Percentiles rank a stretch among this genome's conserved stretches.
phyloP scores from a whole-genome alignment of 2,888 invertebrate species.

The Hirtodrosophila duncani region DNA sequence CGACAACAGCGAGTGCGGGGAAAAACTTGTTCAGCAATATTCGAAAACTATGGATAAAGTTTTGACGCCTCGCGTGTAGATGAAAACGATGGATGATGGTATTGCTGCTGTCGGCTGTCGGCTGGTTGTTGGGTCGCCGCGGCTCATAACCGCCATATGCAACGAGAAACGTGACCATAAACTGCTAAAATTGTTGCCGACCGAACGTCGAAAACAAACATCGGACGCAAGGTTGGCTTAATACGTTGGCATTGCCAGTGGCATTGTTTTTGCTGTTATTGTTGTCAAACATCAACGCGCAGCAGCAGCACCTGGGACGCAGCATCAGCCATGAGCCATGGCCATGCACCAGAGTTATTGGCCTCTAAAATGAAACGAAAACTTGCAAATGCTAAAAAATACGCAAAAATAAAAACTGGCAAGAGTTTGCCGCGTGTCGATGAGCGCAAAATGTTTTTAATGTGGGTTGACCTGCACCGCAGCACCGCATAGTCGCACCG shows the following conservation, averaged over 20 bases:
- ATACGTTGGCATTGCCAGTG: slow-evolving; percentile 32
- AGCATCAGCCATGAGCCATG: slow-evolving; percentile 44
- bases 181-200: slow-evolving; percentile 44
- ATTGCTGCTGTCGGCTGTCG: too few relatives aligned
- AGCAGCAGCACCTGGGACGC: slow-evolving; percentile 26
- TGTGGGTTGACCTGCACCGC: slow-evolving; percentile 41
- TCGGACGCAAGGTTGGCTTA: slow-evolving; percentile 36
- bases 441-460: slow-evolving; percentile 64
- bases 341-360: slow-evolving; percentile 69
- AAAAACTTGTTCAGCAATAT: background rate
- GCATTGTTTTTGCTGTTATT: slow-evolving; percentile 16
- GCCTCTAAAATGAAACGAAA: slow-evolving; percentile 71
- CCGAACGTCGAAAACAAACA: slow-evolving; percentile 25
- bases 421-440: slow-evolving; percentile 65
- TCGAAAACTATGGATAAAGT: slow-evolving; percentile 25
- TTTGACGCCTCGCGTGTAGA: slow-evolving; percentile 24
- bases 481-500: background rate
- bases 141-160: slow-evolving; percentile 37
- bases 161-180: slow-evolving; percentile 59
- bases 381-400: slow-evolving; percentile 63
- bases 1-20: slow-evolving; percentile 5
- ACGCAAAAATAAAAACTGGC: slow-evolving; percentile 35
- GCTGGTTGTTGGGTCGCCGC: background rate
- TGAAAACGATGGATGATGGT: background rate
- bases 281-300: too few relatives aligned